Evolutionary conservation across 1,140 invertebrate species (phyloP).

Genomic region (Trichomalopsis sarcophagae): DNA sequence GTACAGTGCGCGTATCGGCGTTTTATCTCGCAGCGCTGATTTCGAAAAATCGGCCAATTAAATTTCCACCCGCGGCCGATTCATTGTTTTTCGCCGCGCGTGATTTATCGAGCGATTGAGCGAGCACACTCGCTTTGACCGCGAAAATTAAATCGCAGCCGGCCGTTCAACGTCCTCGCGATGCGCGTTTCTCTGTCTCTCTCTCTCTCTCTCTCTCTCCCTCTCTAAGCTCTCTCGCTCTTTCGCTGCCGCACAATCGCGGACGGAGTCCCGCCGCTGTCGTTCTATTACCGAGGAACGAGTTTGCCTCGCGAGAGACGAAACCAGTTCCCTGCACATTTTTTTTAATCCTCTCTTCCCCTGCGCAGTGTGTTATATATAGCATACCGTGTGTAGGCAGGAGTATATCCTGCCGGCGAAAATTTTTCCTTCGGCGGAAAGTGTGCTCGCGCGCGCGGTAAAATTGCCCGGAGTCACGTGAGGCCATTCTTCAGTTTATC

Average conservation of each 20-base stretch:
- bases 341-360: neutral
- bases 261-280: neutral
- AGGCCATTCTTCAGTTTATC: conserved; percentile 32
- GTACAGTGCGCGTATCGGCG: neutral
- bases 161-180: conserved; percentile 18
- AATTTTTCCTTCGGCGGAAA: conserved; percentile 15
- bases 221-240: neutral
- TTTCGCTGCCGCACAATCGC: neutral
- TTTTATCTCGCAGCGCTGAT: conserved; percentile 16
- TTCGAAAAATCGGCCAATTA: conserved; percentile 4
- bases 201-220: conserved; percentile 13
- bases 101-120: conserved; percentile 4
- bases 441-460: neutral
- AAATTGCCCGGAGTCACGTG: conserved; percentile 42
- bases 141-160: conserved; percentile 37
- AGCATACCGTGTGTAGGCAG: neutral
- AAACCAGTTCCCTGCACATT: conserved; percentile 55
- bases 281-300: conserved; percentile 49
- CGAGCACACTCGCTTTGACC: neutral
- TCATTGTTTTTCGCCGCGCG: neutral
- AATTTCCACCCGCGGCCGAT: neutral
- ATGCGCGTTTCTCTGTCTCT: neutral
- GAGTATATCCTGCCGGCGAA: conserved; percentile 32
- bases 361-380: neutral
- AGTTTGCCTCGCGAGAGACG: conserved; percentile 52